phyloP scores from a whole-genome alignment of 2,888 invertebrate species.

The Griposia aprilina region DNA sequence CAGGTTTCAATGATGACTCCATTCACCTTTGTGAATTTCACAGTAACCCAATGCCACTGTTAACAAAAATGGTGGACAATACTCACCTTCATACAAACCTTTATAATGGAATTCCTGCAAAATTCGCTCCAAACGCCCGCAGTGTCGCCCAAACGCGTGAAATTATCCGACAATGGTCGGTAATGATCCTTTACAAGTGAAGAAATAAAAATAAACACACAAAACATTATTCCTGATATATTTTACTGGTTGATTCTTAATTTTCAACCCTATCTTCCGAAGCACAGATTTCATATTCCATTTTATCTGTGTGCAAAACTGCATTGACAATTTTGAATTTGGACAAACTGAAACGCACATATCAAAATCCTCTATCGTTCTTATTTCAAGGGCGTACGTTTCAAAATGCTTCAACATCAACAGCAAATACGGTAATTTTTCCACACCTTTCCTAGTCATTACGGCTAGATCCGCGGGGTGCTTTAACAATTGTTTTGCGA shows the following conservation, averaged over 20 bases:
- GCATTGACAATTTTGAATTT: conserved; percentile 56
- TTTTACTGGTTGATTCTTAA: conserved; percentile 57
- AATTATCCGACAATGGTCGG: conserved; percentile 87
- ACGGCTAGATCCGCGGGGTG: conserved; percentile 82
- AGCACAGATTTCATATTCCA: conserved; percentile 23
- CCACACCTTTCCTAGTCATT: conserved; percentile 83
- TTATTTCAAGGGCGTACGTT: conserved; percentile 46
- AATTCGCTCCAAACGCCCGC: conserved; percentile 85
- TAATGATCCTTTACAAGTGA: conserved; percentile 88
- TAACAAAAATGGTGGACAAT: conserved; percentile 75
- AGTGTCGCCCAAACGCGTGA: conserved; percentile 88
- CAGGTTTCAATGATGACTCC: conserved; percentile 63
- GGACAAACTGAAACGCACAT: conserved; percentile 27
- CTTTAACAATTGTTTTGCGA: conserved; percentile 80
- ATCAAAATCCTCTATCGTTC: not conserved
- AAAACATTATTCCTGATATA: conserved; percentile 74
- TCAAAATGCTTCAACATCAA: conserved; percentile 25
- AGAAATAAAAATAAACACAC: conserved; percentile 85
- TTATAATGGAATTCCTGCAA: conserved; percentile 81
- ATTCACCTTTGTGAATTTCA: conserved; percentile 70
- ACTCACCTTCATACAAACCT: conserved; percentile 75
- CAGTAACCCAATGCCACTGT: conserved; percentile 74
- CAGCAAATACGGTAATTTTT: conserved; percentile 63
- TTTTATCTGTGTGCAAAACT: conserved; percentile 37
- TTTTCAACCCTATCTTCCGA: conserved; percentile 61